Evolutionary conservation across 2,797 vertebrate genomes (phyloP).

Genomic region (Pachyuromys duprasi): DNA sequence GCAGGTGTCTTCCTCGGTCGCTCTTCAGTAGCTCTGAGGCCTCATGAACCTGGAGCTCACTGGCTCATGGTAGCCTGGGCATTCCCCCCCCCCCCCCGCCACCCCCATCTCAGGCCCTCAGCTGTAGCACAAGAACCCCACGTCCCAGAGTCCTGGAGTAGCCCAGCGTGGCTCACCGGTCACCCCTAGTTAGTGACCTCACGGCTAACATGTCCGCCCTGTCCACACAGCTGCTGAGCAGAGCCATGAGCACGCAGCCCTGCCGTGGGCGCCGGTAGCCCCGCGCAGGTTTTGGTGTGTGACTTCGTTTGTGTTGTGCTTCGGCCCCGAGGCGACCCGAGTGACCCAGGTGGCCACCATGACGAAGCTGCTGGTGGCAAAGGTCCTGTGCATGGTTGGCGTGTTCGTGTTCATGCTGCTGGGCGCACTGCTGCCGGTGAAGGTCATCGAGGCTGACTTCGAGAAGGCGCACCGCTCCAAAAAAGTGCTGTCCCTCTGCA

Average conservation of each 20-base stretch:
- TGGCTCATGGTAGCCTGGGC: neutral
- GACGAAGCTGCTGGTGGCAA: constrained; percentile 91
- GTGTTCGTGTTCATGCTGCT: constrained; percentile 93
- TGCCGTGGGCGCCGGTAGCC: accelerated
- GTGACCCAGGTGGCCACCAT: constrained; percentile 26
- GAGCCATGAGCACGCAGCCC: neutral
- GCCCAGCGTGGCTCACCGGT: neutral
- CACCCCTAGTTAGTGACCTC: neutral
- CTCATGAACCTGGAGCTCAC: neutral
- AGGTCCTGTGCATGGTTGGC: constrained; percentile 92
- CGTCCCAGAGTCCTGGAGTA: too few species aligned
- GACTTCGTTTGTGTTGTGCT: neutral
- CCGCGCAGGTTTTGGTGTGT: accelerated
- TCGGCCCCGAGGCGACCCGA: neutral
- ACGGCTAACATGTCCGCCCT: neutral
- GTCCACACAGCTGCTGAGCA: neutral
- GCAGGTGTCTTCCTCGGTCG: neutral
- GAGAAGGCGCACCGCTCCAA: constrained; percentile 90
- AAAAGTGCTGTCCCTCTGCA: constrained; percentile 90
- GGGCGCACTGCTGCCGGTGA: constrained; percentile 93
- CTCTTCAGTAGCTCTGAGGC: neutral
- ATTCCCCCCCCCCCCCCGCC: too few species aligned
- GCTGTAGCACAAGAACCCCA: neutral
- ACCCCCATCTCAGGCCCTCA: too few species aligned
- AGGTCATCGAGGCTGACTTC: constrained; percentile 89